A percentile compares a stretch with the other conserved stretches of the same genome.
Evolutionary conservation across 2,888 invertebrate species (phyloP).

Genomic region (Sesia bembeciformis): DNA sequence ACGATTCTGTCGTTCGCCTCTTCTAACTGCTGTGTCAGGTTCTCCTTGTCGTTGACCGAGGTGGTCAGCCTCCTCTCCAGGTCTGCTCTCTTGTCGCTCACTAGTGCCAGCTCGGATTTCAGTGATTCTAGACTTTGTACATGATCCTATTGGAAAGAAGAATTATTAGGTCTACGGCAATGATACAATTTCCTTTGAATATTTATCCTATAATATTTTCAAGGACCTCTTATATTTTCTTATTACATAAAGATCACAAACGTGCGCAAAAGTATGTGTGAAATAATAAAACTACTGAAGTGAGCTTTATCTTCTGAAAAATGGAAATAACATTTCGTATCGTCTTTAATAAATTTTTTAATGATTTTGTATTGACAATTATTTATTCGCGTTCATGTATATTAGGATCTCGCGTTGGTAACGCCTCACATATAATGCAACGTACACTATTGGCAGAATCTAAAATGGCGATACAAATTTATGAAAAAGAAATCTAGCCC

Average conservation of each 20-base stretch:
- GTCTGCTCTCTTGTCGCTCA: constrained; percentile 88
- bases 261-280: neutral
- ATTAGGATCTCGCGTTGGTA: no score
- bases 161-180: neutral
- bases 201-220: no score
- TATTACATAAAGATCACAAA: neutral
- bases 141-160: constrained; percentile 79
- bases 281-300: neutral
- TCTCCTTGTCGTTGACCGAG: constrained; percentile 86
- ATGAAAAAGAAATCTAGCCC: no score
- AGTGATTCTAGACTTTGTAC: constrained; percentile 91
- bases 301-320: no score
- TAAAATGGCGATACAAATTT: no score
- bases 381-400: no score
- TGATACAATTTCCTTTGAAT: neutral
- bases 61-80: constrained; percentile 86
- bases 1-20: constrained; percentile 92
- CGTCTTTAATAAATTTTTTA: no score
- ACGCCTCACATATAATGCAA: no score
- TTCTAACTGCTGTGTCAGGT: constrained; percentile 85
- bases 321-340: no score
- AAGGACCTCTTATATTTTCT: no score
- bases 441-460: no score
- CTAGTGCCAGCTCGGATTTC: constrained; percentile 88
- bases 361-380: no score